Evolutionary conservation across 2,888 invertebrate species (phyloP).

Genomic region (Ormyrus nitidulus): DNA sequence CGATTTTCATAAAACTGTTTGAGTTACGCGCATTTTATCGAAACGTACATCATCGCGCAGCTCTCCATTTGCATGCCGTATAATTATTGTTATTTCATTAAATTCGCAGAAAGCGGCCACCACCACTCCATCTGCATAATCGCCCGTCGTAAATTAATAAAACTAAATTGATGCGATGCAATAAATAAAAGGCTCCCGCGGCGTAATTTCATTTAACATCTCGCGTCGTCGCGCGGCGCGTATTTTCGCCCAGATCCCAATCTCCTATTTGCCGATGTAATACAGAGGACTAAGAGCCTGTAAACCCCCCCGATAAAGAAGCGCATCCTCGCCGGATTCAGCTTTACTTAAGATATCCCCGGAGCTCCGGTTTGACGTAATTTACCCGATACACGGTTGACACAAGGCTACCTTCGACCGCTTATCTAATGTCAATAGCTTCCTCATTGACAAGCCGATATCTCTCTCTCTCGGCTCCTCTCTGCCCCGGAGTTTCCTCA

Average conservation of each 20-base stretch:
- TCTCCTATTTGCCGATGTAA: constrained; percentile 38
- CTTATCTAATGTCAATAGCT: constrained; percentile 66
- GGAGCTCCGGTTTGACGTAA: constrained; percentile 43
- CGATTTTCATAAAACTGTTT: constrained; percentile 19
- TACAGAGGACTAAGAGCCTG: background rate
- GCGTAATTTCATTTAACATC: too few species aligned
- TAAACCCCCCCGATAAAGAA: constrained; percentile 5
- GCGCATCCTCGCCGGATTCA: background rate
- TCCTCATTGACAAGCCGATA: constrained; percentile 61
- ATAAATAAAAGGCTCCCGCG: too few species aligned
- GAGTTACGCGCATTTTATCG: constrained; percentile 15
- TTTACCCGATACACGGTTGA: constrained; percentile 27
- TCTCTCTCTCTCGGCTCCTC: background rate
- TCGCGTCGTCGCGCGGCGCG: too few species aligned
- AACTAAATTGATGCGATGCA: too few species aligned
- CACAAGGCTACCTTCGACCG: constrained; percentile 23
- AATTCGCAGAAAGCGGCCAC: too few species aligned
- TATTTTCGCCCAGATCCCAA: background rate
- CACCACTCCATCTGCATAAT: too few species aligned
- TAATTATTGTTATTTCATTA: too few species aligned
- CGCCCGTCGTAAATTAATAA: too few species aligned
- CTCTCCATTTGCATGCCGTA: too few species aligned
- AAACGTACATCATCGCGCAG: background rate
- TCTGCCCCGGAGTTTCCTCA: background rate
- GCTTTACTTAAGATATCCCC: constrained; percentile 47